Percentiles rank a stretch among this genome's conserved stretches.
These are phyloP conservation scores for Campylomormyrus tamandua DNA, from an alignment of 2,113 vertebrate genomes.

Conservation along the genomic window DNA sequence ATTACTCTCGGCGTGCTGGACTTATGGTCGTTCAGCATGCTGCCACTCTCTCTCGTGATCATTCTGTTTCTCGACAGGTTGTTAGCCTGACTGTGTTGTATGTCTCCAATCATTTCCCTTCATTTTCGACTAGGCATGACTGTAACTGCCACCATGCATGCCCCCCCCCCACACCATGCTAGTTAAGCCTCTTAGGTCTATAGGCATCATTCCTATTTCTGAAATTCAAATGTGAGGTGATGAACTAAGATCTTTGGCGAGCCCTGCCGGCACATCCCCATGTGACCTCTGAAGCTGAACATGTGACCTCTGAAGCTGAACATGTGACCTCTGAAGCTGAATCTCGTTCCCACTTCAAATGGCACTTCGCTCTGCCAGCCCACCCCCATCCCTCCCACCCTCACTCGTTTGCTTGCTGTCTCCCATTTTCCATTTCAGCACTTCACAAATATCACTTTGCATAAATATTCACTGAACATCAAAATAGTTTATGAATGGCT, in stretches of 20 bases:
- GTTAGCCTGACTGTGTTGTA: background rate
- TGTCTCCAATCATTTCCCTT: background rate
- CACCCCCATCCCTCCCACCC: background rate
- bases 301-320: background rate
- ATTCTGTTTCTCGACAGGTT: background rate
- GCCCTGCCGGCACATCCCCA: background rate
- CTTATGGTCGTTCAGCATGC: background rate
- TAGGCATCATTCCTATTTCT: background rate
- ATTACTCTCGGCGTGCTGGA: background rate
- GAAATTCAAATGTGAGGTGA: background rate
- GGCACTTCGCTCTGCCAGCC: background rate
- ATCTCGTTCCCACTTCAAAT: background rate
- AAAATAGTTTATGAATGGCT: background rate
- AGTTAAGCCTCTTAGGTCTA: background rate
- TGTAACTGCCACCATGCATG: background rate
- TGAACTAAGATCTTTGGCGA: background rate
- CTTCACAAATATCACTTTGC: background rate
- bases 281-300: background rate
- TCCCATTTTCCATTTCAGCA: constrained; percentile 45
- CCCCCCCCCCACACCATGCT: background rate
- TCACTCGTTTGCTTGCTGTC: constrained; percentile 10
- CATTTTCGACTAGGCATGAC: background rate
- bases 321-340: background rate
- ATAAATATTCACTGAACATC: background rate
- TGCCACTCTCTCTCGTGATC: background rate